Evolutionary conservation across 1,140 invertebrate species (phyloP).

Genomic region (Drosophila miranda): DNA sequence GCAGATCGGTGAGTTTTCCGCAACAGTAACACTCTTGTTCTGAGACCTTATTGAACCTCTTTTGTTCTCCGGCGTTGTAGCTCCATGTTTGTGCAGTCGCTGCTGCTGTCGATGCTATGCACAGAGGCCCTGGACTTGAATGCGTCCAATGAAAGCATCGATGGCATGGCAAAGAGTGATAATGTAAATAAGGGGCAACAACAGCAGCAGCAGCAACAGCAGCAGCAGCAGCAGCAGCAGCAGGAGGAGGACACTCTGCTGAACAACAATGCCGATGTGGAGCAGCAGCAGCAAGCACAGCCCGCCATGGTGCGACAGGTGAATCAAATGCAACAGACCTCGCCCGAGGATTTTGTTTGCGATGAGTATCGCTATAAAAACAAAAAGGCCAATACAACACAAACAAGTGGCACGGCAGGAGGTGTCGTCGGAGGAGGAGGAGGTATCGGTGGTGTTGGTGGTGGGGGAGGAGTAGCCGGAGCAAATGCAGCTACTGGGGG

Average conservation of each 20-base stretch:
- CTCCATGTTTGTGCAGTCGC: conserved; percentile 78
- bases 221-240: conserved; percentile 55
- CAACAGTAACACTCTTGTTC: background rate
- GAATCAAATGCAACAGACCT: conserved; percentile 82
- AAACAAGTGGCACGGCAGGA: conserved; percentile 51
- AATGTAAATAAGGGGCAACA: conserved; percentile 81
- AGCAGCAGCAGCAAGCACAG: conserved; percentile 52
- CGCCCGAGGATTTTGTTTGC: conserved; percentile 77
- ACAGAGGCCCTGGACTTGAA: conserved; percentile 62
- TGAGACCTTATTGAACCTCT: background rate
- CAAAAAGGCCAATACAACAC: conserved; percentile 72
- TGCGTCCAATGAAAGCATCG: conserved; percentile 40
- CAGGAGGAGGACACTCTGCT: conserved; percentile 70
- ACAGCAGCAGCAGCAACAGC: conserved; percentile 42
- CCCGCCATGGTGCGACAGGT: conserved; percentile 67
- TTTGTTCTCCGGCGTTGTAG: conserved; percentile 31
- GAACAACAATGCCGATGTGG: conserved; percentile 75
- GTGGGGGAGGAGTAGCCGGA: conserved; percentile 38
- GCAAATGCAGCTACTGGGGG: conserved; percentile 38
- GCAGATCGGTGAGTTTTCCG: conserved; percentile 68
- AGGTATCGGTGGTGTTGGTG: conserved; percentile 6
- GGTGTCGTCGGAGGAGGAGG: conserved; percentile 24
- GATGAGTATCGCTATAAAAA: conserved; percentile 78
- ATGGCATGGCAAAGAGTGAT: conserved; percentile 75
- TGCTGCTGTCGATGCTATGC: conserved; percentile 73